Base-by-base conservation (phyloP, 2,797 vertebrate species). In the Anniella stebbinsi region DNA sequence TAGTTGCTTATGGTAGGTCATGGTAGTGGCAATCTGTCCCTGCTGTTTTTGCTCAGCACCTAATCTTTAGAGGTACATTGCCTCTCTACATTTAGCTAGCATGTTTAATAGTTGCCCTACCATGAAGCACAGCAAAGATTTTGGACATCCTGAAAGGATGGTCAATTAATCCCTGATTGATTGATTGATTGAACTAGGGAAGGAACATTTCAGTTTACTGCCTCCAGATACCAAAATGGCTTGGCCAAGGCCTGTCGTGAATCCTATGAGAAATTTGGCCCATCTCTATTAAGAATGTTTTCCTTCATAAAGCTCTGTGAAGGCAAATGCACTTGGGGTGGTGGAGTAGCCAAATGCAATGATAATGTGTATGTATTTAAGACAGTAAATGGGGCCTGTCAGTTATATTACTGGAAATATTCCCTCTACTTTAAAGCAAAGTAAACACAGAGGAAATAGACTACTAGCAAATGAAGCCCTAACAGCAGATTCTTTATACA, bases 401-500 rank as follows among this genome's bases (percentile, higher is more conserved):
- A 2, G 28, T n/a, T 30, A 41, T 60, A 78, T 5, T 51, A 54
- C 18, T 45, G 30, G 45, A 72, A 80, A 30, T 21, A 18, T 18
- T 33, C 33, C 15, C 54, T 25, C 41, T 7, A 38, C 13, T 12
- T n/a, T 18, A 87, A 66, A 83, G 25, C 45, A 17, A 70, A 30
- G n/a, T 28, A 48, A 57, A 12, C n/a, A 72, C 51, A 88, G 87
- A 92, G 87, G 88, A 88, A 87, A 92, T 84, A 93, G 90, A 93
- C 92, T 28, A 45, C 23, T 73, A 23, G 54, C 89, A 89, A 94
- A 92, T 60, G 28, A 94, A 51, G 81, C 84, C 92, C 87, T 87
- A 93, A 86, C 8, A 84, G 48, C 33, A 89, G 84, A 89, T 90
- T 94, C 78, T 93, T 93, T 89, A 92, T 93, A 92, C 87, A 93